These are phyloP conservation scores for Caenorhabditis doughertyi DNA, from an alignment of 2,888 invertebrate species.

Conservation along the genomic window DNA sequence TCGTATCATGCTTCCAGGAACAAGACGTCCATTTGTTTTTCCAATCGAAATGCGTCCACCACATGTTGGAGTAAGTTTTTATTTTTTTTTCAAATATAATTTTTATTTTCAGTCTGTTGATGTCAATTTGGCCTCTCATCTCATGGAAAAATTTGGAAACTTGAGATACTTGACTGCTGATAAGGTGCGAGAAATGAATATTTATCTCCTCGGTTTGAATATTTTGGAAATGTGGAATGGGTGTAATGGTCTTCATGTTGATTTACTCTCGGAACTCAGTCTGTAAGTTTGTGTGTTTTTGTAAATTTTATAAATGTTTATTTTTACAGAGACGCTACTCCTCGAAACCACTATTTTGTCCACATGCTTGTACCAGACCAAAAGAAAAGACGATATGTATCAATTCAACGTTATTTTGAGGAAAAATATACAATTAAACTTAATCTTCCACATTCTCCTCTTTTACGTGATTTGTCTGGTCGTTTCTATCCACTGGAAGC, in stretches of 20 bases:
- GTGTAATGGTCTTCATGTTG: neutral
- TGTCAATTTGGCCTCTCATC: neutral
- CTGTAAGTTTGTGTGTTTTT: conserved; percentile 5
- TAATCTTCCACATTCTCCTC: conserved; percentile 4
- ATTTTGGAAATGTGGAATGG: neutral
- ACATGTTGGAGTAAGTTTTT: neutral
- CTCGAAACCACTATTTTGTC: neutral
- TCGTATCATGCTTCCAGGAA: conserved; percentile 29
- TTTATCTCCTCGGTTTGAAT: neutral
- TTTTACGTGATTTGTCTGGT: conserved; percentile 6
- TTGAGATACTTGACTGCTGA: neutral
- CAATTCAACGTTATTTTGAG: conserved; percentile 6
- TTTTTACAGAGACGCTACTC: neutral
- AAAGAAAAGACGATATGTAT: neutral
- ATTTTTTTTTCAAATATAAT: neutral
- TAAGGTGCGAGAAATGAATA: neutral
- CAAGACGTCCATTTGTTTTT: neutral
- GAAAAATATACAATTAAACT: conserved; percentile 1
- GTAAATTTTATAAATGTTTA: neutral
- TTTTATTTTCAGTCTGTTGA: neutral
- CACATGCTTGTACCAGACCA: no score
- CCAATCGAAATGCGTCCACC: neutral
- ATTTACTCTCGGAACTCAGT: neutral
- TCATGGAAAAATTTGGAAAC: neutral
- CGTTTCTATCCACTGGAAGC: conserved; percentile 8